These are phyloP conservation scores for Pundamilia nyererei DNA, from an alignment of 2,113 vertebrate genomes.

Conservation along the genomic window DNA sequence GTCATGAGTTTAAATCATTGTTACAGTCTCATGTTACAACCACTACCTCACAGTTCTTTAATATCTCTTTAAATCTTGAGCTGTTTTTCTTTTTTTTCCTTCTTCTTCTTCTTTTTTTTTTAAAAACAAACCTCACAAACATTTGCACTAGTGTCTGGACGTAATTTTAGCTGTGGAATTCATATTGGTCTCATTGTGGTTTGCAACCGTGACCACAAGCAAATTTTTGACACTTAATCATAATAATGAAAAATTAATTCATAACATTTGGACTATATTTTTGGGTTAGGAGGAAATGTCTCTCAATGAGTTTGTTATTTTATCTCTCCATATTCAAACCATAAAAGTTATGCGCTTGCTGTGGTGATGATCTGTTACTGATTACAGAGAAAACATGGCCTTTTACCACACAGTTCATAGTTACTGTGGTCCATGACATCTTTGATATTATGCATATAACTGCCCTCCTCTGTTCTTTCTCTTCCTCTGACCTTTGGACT, in stretches of 20 bases:
- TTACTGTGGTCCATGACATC: constrained; percentile 16
- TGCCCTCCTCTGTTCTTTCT: not conserved
- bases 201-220: not conserved
- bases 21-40: not conserved
- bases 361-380: not conserved
- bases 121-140: fast-evolving
- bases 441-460: constrained; percentile 8
- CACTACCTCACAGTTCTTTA: not conserved
- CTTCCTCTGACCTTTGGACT: constrained; percentile 9
- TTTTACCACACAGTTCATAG: not conserved
- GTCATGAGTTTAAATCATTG: not conserved
- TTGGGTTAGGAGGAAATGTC: not conserved
- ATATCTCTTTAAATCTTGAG: not conserved
- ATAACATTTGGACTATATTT: not conserved
- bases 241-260: not conserved
- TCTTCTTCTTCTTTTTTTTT: not conserved
- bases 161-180: not conserved
- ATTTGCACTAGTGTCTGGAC: not conserved
- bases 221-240: not conserved
- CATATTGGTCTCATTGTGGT: not conserved
- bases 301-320: not conserved
- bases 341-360: not conserved
- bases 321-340: not conserved
- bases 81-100: not conserved
- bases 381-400: not conserved